A percentile compares a stretch with the other conserved stretches of the same genome.
Evolutionary conservation across 2,888 invertebrate genomes (phyloP).

Genomic region (Pseudoips prasinana): DNA sequence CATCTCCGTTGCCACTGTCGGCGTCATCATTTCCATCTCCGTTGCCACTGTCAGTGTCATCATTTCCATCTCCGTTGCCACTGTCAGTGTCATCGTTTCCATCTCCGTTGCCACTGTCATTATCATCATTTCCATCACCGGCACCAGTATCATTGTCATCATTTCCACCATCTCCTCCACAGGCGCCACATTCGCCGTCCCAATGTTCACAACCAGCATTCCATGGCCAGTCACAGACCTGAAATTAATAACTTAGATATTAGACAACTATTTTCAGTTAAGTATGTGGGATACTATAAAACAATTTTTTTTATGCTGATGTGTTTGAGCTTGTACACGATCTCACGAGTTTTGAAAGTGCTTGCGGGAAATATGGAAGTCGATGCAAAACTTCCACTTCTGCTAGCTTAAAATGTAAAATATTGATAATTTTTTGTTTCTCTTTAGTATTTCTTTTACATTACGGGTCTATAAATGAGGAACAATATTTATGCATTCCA

Average conservation of each 20-base stretch:
- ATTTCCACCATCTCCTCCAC: background rate
- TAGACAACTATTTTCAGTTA: too few relatives aligned
- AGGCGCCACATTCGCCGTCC: background rate
- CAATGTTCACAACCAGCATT: constrained; percentile 25
- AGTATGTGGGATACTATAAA: too few relatives aligned
- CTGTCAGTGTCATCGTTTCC: constrained; percentile 8
- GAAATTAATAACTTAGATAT: constrained; percentile 5
- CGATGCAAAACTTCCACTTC: too few relatives aligned
- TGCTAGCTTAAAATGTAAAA: too few relatives aligned
- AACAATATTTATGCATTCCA: too few relatives aligned
- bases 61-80: constrained; percentile 10
- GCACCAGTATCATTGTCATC: background rate
- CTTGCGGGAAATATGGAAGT: too few relatives aligned
- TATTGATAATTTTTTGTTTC: too few relatives aligned
- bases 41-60: constrained; percentile 7
- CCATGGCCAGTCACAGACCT: constrained; percentile 36
- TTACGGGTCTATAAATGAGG: too few relatives aligned
- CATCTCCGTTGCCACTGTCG: constrained; percentile 7
- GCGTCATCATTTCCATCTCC: constrained; percentile 2
- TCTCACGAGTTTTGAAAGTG: too few relatives aligned
- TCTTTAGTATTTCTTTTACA: too few relatives aligned
- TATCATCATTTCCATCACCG: constrained; percentile 1
- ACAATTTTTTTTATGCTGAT: too few relatives aligned
- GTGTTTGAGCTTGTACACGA: too few relatives aligned
- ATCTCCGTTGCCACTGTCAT: constrained; percentile 6